Evolutionary conservation across 2,888 invertebrate species (phyloP).

Genomic region (Icerya purchasi): DNA sequence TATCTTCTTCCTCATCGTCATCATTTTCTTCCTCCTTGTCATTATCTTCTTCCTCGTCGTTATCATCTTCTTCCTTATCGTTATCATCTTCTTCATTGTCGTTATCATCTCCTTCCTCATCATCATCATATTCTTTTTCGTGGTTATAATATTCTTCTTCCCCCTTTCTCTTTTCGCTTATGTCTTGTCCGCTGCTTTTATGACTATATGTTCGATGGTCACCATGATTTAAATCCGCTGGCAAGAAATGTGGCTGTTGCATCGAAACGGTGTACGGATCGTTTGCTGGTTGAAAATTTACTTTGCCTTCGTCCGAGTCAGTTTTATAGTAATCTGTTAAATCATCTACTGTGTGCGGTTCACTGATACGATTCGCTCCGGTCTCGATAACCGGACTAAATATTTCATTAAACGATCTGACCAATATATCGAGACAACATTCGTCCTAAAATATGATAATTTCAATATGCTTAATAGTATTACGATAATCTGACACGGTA

Average conservation of each 20-base stretch:
- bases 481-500: too few species aligned
- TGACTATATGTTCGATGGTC: too few species aligned
- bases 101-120: background rate
- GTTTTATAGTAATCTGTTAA: conserved; percentile 4
- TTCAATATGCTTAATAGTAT: too few species aligned
- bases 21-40: background rate
- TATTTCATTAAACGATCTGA: conserved; percentile 9
- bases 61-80: background rate
- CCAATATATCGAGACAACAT: conserved; percentile 8
- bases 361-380: conserved; percentile 1
- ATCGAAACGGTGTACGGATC: background rate
- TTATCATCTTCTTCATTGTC: background rate
- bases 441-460: conserved; percentile 1
- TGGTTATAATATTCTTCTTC: too few species aligned
- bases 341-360: conserved; percentile 9
- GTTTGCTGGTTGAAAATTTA: too few species aligned
- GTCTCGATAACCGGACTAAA: conserved; percentile 11
- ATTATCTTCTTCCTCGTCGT: background rate
- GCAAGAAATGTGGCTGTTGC: too few species aligned
- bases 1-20: background rate
- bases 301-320: conserved; percentile 1
- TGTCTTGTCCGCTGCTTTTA: too few species aligned
- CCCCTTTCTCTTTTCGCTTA: too few species aligned
- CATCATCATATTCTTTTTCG: too few species aligned
- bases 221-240: too few species aligned